A percentile compares a stretch with the other conserved stretches of the same genome.
Evolutionary conservation across 1,140 invertebrate genomes (phyloP).

Genomic region (Laupala kohalensis): DNA sequence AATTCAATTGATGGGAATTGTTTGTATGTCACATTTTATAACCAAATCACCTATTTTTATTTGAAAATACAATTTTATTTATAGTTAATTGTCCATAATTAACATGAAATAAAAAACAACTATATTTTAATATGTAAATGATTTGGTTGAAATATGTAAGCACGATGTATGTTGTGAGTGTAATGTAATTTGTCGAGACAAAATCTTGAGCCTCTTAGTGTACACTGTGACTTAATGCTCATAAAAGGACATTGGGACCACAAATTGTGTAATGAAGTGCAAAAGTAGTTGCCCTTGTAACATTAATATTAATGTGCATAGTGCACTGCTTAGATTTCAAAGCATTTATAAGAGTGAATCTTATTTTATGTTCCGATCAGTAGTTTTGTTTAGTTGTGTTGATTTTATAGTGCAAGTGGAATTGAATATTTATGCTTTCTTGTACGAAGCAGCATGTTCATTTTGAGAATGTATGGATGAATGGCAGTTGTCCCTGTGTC

Average conservation of each 20-base stretch:
- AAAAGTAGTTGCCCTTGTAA: neutral
- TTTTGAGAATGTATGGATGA: neutral
- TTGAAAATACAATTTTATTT: too few relatives aligned
- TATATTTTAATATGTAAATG: too few relatives aligned
- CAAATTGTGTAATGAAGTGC: neutral
- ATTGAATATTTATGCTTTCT: neutral
- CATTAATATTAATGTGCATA: neutral
- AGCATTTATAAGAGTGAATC: neutral
- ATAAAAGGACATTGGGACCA: neutral
- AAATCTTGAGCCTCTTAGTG: too few relatives aligned
- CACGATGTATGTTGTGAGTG: too few relatives aligned
- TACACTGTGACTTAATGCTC: neutral
- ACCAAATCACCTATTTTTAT: too few relatives aligned
- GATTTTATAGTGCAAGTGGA: neutral
- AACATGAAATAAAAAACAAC: too few relatives aligned
- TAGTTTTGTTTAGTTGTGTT: neutral
- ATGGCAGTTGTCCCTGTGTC: neutral
- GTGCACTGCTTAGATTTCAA: neutral
- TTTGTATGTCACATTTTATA: too few relatives aligned
- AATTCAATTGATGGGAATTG: too few relatives aligned
- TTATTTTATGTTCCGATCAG: neutral
- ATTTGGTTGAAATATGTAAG: too few relatives aligned
- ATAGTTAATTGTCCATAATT: too few relatives aligned
- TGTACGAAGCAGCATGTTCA: neutral
- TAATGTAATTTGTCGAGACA: too few relatives aligned